These are phyloP conservation scores for Criorhina ranunculi DNA, from an alignment of 2,888 invertebrate species.

Conservation along the genomic window DNA sequence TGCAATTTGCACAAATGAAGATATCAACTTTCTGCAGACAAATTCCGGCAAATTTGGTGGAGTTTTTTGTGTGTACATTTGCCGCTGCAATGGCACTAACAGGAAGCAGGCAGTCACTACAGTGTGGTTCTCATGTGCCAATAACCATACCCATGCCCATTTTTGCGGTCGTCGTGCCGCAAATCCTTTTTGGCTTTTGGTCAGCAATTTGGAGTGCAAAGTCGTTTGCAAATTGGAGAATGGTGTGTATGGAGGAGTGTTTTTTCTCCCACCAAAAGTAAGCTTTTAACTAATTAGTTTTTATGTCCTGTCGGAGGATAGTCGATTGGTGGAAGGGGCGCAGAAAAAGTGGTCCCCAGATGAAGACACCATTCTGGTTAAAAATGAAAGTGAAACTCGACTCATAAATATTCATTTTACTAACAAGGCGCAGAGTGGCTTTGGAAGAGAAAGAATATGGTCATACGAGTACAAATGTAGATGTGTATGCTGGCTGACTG, in stretches of 20 bases:
- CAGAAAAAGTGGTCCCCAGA: constrained; percentile 38
- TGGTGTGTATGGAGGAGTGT: constrained; percentile 28
- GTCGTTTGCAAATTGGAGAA: constrained; percentile 68
- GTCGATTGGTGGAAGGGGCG: constrained; percentile 20
- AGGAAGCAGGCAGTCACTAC: constrained; percentile 12
- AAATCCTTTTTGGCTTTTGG: constrained; percentile 70
- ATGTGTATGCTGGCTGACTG: not conserved
- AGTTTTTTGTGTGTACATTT: constrained; percentile 44
- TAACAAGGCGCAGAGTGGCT: not conserved
- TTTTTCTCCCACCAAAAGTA: constrained; percentile 39
- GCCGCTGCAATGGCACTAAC: constrained; percentile 33
- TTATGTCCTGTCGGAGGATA: constrained; percentile 39
- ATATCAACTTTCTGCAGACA: constrained; percentile 76
- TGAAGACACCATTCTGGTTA: constrained; percentile 45
- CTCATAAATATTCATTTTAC: constrained; percentile 63
- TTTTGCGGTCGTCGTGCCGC: constrained; percentile 64
- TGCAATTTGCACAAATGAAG: constrained; percentile 75
- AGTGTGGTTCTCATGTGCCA: constrained; percentile 63
- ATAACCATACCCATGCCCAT: constrained; percentile 67
- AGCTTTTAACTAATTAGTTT: constrained; percentile 76
- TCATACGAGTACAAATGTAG: not conserved
- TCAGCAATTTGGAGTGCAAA: constrained; percentile 74
- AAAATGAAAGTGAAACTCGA: constrained; percentile 56
- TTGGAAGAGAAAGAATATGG: not conserved
- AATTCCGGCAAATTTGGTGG: constrained; percentile 66